Evolutionary conservation across 2,888 invertebrate genomes (phyloP).

Genomic region (Rhimphoctona megacephalus): DNA sequence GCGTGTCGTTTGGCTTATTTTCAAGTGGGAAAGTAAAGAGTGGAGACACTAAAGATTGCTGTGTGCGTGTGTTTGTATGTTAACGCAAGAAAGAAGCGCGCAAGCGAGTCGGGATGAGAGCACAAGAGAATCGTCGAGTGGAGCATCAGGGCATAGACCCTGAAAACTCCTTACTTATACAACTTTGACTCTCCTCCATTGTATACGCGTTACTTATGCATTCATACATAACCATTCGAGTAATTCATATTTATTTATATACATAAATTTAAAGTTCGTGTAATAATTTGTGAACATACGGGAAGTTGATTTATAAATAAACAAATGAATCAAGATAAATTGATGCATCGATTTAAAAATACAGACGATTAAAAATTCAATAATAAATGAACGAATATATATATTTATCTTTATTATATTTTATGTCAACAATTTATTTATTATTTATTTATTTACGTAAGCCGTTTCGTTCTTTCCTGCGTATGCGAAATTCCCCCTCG

Average conservation of each 20-base stretch:
- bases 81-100: conserved; percentile 35
- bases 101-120: conserved; percentile 51
- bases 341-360: background rate
- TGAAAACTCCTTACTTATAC: conserved; percentile 63
- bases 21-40: conserved; percentile 2
- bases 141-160: conserved; percentile 81
- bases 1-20: conserved; percentile 8
- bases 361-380: background rate
- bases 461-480: background rate
- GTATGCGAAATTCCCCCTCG: background rate
- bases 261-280: background rate
- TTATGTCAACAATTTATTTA: background rate
- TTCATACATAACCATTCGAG: conserved; percentile 73
- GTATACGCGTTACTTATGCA: conserved; percentile 67
- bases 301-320: background rate
- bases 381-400: background rate
- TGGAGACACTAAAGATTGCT: background rate
- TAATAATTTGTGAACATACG: background rate
- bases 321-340: background rate
- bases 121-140: conserved; percentile 64
- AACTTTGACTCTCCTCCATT: conserved; percentile 53
- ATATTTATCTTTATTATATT: background rate
- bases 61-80: background rate
- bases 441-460: background rate
- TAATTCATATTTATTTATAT: background rate